Evolutionary conservation across 1,140 invertebrate species (phyloP).

Genomic region (Drosophila ercepeae): DNA sequence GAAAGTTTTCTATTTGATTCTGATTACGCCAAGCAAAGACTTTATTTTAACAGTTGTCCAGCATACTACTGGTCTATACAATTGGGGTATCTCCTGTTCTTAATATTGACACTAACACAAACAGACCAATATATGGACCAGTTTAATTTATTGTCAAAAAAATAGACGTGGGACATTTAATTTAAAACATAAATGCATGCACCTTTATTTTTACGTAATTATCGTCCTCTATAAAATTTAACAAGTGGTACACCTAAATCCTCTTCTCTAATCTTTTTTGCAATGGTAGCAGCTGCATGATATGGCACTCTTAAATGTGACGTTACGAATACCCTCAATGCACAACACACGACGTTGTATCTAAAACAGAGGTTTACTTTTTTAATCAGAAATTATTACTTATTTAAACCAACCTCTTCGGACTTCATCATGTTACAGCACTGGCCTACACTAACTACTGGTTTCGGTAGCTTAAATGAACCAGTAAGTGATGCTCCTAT

Average conservation of each 20-base stretch:
- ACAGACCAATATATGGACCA: no score
- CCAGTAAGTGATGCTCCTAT: slow-evolving; percentile 86
- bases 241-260: neutral
- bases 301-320: slow-evolving; percentile 92
- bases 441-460: slow-evolving; percentile 93
- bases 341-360: slow-evolving; percentile 87
- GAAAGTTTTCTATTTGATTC: no score
- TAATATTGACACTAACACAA: no score
- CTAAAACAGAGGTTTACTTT: slow-evolving; percentile 28
- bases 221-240: neutral
- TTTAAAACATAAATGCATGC: no score
- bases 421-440: slow-evolving; percentile 96
- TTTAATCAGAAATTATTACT: neutral
- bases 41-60: no score
- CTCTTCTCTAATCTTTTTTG: slow-evolving; percentile 88
- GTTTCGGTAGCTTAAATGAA: slow-evolving; percentile 81
- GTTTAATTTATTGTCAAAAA: no score
- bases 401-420: slow-evolving; percentile 87
- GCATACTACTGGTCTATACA: no score
- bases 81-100: no score
- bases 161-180: no score
- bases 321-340: slow-evolving; percentile 89
- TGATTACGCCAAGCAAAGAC: no score
- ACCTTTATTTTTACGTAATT: no score
- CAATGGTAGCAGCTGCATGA: slow-evolving; percentile 94